Base-by-base conservation (phyloP, 2,113 vertebrate genomes). In the Microcebus griseorufus region DNA sequence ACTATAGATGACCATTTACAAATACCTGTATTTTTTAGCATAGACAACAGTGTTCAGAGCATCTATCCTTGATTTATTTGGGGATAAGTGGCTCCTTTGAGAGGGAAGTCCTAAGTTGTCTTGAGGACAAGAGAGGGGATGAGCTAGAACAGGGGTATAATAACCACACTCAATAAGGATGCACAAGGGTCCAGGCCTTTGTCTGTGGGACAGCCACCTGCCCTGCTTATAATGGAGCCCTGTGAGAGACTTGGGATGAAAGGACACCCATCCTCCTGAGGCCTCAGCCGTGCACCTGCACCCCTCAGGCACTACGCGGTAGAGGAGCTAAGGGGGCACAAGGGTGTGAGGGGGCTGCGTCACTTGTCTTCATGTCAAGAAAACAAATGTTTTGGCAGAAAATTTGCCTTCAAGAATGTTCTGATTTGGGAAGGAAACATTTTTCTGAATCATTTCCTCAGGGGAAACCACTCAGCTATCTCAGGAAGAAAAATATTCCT, bases 401-500 rank as follows among this genome's bases (percentile, higher is more conserved):
- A 94, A 86, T 89, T 89, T 86, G 67, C 53, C 67, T 93, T 93
- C 5, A 27, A 67, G 42, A 85, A 60, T 72, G 51, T 85, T 96
- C 92, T 81, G 51, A 34, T 60, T 84, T 97, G 86, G 39, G 70
- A 93, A 94, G 78, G 51, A 90, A 93, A 88, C 65, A 69, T 94
- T 95, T 90, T 96, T 84, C 89, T 96, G 85, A 96, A 95, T 96
- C 62, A 86, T 93, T 94, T 97, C 78, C 92, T 91, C 60, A 27
- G 72, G 86, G 76, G 78, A 88, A 97, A 85, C 70, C 20, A 39
- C 73, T 95, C 64, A 88, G 51, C 81, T 92, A 37, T 85, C 93
- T 93, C 81, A 62, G 69, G 76, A 92, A 97, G 58, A 88, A 94
- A 90, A 88, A 86, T 55, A 80, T 79, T 85, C 79, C 42, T 90